Conservation (phyloP, 2,113 vertebrate genomes). For the Gasterosteus aculeatus region DNA sequence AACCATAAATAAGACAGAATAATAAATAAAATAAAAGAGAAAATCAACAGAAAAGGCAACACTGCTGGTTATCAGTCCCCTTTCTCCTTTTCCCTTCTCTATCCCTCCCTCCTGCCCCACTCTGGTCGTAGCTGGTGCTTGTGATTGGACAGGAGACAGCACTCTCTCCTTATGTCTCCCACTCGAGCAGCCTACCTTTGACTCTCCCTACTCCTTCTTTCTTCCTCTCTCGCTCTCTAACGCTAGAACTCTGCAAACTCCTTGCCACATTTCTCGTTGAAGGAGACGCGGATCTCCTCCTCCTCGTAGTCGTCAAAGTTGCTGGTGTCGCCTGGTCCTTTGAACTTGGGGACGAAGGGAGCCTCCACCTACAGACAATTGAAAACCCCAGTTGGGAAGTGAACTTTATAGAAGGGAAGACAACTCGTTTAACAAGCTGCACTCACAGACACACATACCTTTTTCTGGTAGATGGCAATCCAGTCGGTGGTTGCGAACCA, state of each 20-base stretch:
- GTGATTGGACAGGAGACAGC: constrained; percentile 76
- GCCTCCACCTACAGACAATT: constrained; percentile 85
- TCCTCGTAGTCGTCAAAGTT: constrained; percentile 96
- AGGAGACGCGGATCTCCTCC: constrained; percentile 90
- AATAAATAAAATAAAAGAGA: constrained; percentile 69
- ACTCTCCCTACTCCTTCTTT: constrained; percentile 53
- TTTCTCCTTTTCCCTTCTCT: constrained; percentile 51
- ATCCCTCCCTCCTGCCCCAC: constrained; percentile 7
- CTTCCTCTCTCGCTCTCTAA: constrained; percentile 46
- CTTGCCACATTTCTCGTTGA: constrained; percentile 92
- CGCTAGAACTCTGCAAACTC: constrained; percentile 92
- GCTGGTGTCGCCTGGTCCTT: constrained; percentile 93
- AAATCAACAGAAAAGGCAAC: constrained; percentile 76
- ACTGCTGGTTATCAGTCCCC: constrained; percentile 75
- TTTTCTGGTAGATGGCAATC: constrained; percentile 93
- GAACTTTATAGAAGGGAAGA: too few relatives aligned
- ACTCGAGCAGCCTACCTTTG: constrained; percentile 70
- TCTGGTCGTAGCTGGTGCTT: constrained; percentile 73
- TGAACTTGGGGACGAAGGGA: constrained; percentile 93
- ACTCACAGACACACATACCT: constrained; percentile 70
- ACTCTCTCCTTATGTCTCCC: constrained; percentile 66
- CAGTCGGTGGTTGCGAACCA: constrained; percentile 94
- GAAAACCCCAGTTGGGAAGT: not conserved
- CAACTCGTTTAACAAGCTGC: not conserved
- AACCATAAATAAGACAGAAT: constrained; percentile 71